Evolutionary conservation across 2,113 vertebrate species (phyloP).

Genomic region (Brachypodius melanocephalos): DNA sequence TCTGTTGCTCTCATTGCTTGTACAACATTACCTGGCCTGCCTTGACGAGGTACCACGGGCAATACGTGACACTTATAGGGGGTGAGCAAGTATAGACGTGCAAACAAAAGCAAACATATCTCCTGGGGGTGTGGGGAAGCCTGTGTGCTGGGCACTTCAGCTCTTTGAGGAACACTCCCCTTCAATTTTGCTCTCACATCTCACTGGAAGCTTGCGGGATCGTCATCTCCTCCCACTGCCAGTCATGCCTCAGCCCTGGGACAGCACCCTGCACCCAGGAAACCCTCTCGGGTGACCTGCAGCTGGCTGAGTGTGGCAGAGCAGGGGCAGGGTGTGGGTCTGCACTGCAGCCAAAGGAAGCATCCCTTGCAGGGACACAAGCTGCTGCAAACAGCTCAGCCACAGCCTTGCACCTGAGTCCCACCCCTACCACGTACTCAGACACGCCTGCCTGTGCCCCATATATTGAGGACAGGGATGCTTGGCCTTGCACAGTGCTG

Average conservation of each 20-base stretch:
- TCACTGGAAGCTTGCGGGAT: accelerated
- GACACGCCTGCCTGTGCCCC: background rate
- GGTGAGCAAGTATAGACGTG: background rate
- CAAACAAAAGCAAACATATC: background rate
- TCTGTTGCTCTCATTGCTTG: background rate
- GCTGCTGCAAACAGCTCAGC: background rate
- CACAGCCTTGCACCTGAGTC: background rate
- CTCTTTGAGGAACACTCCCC: background rate
- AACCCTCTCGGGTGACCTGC: background rate
- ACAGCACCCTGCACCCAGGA: background rate
- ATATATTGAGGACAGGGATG: background rate
- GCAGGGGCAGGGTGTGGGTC: background rate
- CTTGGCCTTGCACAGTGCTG: accelerated
- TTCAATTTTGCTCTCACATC: background rate
- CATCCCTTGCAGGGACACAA: background rate
- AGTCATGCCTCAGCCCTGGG: background rate
- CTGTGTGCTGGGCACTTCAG: background rate
- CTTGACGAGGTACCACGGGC: accelerated
- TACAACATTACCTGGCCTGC: accelerated
- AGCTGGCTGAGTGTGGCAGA: background rate
- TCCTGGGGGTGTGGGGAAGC: background rate
- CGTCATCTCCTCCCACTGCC: background rate
- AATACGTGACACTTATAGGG: background rate
- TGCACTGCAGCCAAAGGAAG: background rate
- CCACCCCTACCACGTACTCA: background rate